Evolutionary conservation across 2,888 invertebrate genomes (phyloP).

Genomic region (Acanthosepion lycidas): DNA sequence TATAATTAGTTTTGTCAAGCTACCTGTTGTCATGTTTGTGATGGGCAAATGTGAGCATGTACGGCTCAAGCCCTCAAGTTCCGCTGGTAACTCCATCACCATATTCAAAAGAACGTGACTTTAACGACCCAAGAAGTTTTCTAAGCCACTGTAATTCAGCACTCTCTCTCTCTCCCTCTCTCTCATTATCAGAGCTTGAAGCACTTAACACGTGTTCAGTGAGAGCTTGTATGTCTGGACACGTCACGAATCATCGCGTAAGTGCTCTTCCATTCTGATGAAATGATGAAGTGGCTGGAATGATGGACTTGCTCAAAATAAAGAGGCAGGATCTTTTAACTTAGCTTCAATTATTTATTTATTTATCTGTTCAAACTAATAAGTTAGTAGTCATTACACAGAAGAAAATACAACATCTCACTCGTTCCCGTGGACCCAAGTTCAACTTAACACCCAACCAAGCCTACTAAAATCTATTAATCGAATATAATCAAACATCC

Average conservation of each 20-base stretch:
- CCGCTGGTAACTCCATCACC: neutral
- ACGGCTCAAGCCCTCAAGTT: neutral
- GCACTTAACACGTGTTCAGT: neutral
- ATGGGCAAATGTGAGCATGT: neutral
- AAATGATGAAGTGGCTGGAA: no score
- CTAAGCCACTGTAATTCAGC: neutral
- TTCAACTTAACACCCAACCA: no score
- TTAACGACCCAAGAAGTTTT: neutral
- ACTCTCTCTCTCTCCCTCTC: neutral
- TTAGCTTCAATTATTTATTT: no score
- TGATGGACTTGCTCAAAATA: neutral
- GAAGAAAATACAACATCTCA: no score
- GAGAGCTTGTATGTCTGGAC: neutral
- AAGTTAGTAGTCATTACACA: no score
- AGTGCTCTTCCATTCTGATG: neutral
- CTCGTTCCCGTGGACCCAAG: no score
- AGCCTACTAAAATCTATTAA: no score
- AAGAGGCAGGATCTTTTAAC: no score
- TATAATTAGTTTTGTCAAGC: neutral
- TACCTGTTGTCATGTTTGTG: neutral
- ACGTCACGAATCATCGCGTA: neutral
- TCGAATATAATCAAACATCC: no score
- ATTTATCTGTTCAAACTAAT: no score
- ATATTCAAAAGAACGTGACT: neutral
- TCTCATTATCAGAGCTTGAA: neutral